These are phyloP conservation scores for Corvus hawaiiensis DNA, from an alignment of 2,113 vertebrate genomes.

Conservation along the genomic window DNA sequence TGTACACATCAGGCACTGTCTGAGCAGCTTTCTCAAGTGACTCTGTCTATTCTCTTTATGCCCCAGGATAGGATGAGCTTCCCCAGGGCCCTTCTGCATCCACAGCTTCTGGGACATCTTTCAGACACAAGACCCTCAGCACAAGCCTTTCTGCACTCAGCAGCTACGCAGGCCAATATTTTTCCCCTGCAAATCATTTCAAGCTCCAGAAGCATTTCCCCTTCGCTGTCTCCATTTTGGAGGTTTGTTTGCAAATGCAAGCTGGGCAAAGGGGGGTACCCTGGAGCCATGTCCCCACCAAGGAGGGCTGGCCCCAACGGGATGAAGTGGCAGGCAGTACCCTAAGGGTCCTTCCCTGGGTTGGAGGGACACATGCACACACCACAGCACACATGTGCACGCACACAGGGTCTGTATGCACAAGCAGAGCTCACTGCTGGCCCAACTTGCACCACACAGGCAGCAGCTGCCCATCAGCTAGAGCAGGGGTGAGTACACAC, in stretches of 20 bases:
- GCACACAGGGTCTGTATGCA: not conserved
- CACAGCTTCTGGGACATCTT: not conserved
- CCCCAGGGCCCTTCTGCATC: not conserved
- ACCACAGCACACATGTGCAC: not conserved
- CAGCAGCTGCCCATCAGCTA: not conserved
- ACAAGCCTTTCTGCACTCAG: not conserved
- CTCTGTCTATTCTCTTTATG: not conserved
- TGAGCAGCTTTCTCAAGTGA: not conserved
- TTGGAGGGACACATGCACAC: not conserved
- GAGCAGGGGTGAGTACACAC: not conserved
- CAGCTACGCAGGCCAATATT: not conserved
- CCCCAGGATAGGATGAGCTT: not conserved
- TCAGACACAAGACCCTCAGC: not conserved
- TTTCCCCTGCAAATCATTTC: not conserved
- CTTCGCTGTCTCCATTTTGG: rapidly evolving
- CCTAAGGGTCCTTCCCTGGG: not conserved
- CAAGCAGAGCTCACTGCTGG: not conserved
- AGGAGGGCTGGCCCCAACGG: rapidly evolving
- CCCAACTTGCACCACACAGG: rapidly evolving
- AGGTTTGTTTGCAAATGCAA: not conserved
- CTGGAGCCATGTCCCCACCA: rapidly evolving
- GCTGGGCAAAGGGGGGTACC: not conserved
- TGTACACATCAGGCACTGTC: not conserved
- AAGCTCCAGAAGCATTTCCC: not conserved
- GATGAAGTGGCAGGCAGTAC: not conserved